These are phyloP conservation scores for Catostylus mosaicus DNA, from an alignment of 30 jellyfish, hydroid and myxozoan species.

Conservation along the genomic window DNA sequence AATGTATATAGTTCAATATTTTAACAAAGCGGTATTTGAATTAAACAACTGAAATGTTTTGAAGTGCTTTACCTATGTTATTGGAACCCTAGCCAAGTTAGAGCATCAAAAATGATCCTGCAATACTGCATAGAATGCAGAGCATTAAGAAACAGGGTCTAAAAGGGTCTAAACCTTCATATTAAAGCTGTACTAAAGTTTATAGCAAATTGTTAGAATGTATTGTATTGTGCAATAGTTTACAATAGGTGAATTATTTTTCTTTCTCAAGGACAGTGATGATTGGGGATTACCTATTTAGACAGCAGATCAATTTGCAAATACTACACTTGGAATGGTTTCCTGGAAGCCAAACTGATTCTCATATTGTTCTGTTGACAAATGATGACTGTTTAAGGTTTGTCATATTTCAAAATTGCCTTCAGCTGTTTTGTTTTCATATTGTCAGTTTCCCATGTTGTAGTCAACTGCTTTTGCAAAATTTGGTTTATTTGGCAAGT, in stretches of 20 bases:
- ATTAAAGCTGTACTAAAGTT: not conserved
- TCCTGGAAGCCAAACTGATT: slow-evolving; percentile 73
- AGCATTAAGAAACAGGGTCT: not conserved
- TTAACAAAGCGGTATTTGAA: too few species aligned
- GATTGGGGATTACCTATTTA: slow-evolving; percentile 65
- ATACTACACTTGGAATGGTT: slow-evolving; percentile 75
- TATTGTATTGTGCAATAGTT: not conserved
- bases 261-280: slow-evolving; percentile 47
- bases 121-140: not conserved
- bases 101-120: too few species aligned
- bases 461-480: not conserved
- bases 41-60: not conserved
- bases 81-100: not conserved
- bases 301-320: slow-evolving; percentile 43
- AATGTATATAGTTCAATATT: too few species aligned
- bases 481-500: not conserved
- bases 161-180: not conserved
- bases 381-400: slow-evolving; percentile 89
- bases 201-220: not conserved
- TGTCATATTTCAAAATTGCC: not conserved
- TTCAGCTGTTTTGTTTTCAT: too few species aligned
- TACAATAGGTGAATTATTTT: not conserved
- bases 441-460: not conserved
- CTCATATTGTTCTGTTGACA: slow-evolving; percentile 67
- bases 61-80: not conserved